A percentile compares a stretch with the other conserved stretches of the same genome.
phyloP scores from a whole-genome alignment of 2,113 vertebrate species.

The Gopherus evgoodei region DNA sequence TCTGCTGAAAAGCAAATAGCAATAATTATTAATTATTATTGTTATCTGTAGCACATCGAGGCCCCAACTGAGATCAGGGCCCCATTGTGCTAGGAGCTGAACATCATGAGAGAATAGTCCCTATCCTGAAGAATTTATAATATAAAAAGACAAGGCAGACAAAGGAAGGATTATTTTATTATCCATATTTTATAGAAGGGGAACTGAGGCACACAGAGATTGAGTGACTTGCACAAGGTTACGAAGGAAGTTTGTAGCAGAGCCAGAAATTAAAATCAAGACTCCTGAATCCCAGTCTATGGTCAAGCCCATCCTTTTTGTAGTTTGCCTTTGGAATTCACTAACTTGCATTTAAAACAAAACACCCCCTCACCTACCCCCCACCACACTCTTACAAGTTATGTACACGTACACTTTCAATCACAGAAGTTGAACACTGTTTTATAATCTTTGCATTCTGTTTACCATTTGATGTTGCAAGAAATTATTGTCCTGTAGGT shows the following conservation, averaged over 20 bases:
- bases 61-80: background rate
- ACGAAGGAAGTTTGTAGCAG: background rate
- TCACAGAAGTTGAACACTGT: background rate
- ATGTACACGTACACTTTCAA: background rate
- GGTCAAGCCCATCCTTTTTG: background rate
- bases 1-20: background rate
- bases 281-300: background rate
- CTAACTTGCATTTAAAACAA: background rate
- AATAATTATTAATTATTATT: background rate
- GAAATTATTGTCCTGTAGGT: background rate
- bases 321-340: background rate
- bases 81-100: background rate
- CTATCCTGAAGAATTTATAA: background rate
- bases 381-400: background rate
- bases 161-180: background rate
- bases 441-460: background rate
- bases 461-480: background rate
- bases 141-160: background rate
- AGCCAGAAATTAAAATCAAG: background rate
- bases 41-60: background rate
- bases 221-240: background rate
- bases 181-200: background rate
- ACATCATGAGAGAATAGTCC: background rate
- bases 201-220: background rate
- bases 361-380: rapidly evolving